Base-by-base conservation (phyloP, 1,140 invertebrate species). In the Drosophila lacertosa region DNA sequence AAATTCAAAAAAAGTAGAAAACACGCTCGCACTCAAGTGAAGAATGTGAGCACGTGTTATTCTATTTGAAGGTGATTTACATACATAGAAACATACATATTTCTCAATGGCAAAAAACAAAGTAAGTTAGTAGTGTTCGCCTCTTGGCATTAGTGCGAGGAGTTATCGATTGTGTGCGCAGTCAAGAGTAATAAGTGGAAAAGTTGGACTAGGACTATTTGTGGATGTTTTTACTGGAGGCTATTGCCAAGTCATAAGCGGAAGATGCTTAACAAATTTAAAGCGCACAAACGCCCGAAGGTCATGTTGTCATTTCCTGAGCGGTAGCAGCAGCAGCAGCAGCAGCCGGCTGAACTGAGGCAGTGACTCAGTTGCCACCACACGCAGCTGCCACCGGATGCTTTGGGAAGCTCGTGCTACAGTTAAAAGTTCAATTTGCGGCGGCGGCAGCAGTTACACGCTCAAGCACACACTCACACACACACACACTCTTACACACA, bases 381-480 rank as follows among this genome's bases (percentile, higher is more conserved):
- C 73, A 84, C 62, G 48, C 82, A 88, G 77, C 74, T 88, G 82
- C 40, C 77, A 88, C 82, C 82, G 82, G 81, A 86, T 86, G 81
- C 81, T 79, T 54, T 40, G 80, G 77, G 77, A 72, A 88, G 74
- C 82, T 88, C 66, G 78, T 77, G 82, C 82, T 64, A 88, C 82
- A 82, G 82, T 88, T 88, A 88, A 88, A 86, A 86, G 82, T 86
- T 88, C 82, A 86, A 88, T 88, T 88, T 86, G 77, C 77, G 70
- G 55, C 64, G 73, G 66, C 80, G 77, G 63, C 68, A 77, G 73
- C 77, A 77, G 65, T 80, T 84, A 60, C 63, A 78, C 55, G 64
- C 74, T 59, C 53, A 59, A 37, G n/a, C 59, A 39, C 69, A 64
- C 70, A 29, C 26, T 0, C 26, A 29, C 26, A 64, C 37, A 62